Conservation (phyloP, 2,113 vertebrate species). For the Melanostigma gelatinosum region DNA sequence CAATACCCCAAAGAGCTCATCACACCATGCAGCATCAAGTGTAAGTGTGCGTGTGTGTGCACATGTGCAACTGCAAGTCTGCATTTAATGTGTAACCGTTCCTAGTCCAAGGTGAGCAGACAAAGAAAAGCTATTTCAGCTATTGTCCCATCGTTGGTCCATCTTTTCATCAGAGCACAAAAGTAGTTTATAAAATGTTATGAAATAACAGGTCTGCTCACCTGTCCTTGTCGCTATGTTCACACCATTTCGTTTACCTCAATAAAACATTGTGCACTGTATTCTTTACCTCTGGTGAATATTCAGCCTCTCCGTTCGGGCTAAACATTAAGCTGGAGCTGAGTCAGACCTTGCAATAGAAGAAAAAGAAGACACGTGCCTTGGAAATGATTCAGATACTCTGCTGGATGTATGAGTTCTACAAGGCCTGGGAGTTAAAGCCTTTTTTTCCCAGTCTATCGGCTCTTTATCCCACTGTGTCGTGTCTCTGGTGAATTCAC, state of each 20-base stretch:
- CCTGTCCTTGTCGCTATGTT: neutral
- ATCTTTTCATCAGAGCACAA: neutral
- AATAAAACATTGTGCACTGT: neutral
- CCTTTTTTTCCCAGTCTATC: slow-evolving; percentile 65
- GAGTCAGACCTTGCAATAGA: slow-evolving; percentile 4
- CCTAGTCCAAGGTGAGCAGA: neutral
- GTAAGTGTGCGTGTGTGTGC: neutral
- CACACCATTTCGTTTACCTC: neutral
- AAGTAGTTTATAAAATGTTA: neutral
- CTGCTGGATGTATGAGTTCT: slow-evolving; percentile 48
- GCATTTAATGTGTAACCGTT: neutral
- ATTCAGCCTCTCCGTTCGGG: neutral
- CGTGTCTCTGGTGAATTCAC: slow-evolving; percentile 80
- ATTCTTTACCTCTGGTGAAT: neutral
- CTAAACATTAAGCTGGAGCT: neutral
- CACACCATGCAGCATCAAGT: neutral
- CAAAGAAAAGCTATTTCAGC: neutral
- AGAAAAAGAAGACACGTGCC: neutral
- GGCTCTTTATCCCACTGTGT: slow-evolving; percentile 78
- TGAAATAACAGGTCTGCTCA: neutral
- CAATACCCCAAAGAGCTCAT: slow-evolving; percentile 33
- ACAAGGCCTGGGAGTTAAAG: slow-evolving; percentile 59
- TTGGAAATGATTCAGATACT: slow-evolving; percentile 10
- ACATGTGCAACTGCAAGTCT: neutral
- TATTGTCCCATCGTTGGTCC: neutral